These are phyloP conservation scores for Thalassarche chlororhynchos DNA, from an alignment of 2,113 vertebrate genomes.

Conservation along the genomic window DNA sequence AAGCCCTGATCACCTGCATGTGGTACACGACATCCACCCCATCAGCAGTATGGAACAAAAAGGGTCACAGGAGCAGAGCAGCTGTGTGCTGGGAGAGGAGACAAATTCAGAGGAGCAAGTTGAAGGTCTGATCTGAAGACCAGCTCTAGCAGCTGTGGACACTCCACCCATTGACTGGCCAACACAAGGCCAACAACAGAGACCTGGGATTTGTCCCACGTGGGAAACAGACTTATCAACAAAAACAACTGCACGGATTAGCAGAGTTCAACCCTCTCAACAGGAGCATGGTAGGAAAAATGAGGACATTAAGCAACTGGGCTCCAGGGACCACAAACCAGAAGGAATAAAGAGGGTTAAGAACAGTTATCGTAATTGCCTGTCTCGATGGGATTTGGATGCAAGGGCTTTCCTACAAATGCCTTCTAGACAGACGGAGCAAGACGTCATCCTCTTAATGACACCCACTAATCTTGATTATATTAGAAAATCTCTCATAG, in stretches of 20 bases:
- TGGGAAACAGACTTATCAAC: not conserved
- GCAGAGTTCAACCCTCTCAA: not conserved
- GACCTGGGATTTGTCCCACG: not conserved
- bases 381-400: not conserved
- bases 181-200: not conserved
- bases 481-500: not conserved
- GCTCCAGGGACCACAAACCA: not conserved
- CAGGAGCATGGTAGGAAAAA: not conserved
- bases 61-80: not conserved
- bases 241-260: not conserved
- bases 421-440: not conserved
- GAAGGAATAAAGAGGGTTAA: not conserved
- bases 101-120: not conserved
- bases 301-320: rapidly evolving
- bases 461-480: not conserved
- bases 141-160: not conserved
- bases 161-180: not conserved
- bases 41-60: not conserved
- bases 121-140: not conserved
- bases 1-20: not conserved
- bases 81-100: not conserved
- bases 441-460: not conserved
- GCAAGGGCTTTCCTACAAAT: not conserved
- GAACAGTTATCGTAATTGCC: not conserved
- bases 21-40: rapidly evolving